A percentile compares a stretch with the other conserved stretches of the same genome.
Conservation (phyloP, 64 coral and sea anemone species). For the Actinia equina region DNA sequence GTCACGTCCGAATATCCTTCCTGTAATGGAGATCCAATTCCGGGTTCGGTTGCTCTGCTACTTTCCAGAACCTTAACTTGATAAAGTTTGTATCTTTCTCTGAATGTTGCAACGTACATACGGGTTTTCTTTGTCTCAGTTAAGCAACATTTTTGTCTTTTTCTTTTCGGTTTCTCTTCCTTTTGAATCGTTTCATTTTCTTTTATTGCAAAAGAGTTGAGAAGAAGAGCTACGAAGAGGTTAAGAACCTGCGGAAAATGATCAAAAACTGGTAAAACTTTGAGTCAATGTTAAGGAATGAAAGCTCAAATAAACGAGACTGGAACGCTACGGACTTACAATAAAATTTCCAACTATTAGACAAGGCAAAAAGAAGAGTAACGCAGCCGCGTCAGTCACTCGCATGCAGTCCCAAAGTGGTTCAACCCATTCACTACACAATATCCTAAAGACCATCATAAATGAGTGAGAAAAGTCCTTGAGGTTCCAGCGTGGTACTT, state of each 20-base stretch:
- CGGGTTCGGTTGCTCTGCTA: constrained; percentile 20
- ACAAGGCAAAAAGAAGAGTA: constrained; percentile 77
- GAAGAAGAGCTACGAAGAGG: constrained; percentile 84
- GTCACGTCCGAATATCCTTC: constrained; percentile 8
- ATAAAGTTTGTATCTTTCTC: constrained; percentile 59
- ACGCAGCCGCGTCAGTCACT: constrained; percentile 54
- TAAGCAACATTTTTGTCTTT: constrained; percentile 8
- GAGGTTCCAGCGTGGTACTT: constrained; percentile 90
- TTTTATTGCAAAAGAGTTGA: constrained; percentile 77
- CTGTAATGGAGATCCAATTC: constrained; percentile 15
- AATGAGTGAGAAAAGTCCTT: constrained; percentile 90
- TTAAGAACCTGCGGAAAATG: constrained; percentile 70
- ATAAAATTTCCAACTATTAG: constrained; percentile 90
- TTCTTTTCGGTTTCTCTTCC: constrained; percentile 8
- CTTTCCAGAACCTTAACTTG: constrained; percentile 57
- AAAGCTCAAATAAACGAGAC: background rate
- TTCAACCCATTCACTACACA: constrained; percentile 94
- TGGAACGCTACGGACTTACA: constrained; percentile 35
- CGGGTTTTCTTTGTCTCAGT: constrained; percentile 57
- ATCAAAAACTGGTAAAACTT: background rate
- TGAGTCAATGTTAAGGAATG: background rate
- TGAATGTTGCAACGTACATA: constrained; percentile 58
- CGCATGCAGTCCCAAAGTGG: constrained; percentile 91
- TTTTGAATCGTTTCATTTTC: constrained; percentile 21
- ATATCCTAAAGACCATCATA: constrained; percentile 94